Evolutionary conservation across 2,113 vertebrate genomes (phyloP).

Genomic region (Copsychus sechellarum): DNA sequence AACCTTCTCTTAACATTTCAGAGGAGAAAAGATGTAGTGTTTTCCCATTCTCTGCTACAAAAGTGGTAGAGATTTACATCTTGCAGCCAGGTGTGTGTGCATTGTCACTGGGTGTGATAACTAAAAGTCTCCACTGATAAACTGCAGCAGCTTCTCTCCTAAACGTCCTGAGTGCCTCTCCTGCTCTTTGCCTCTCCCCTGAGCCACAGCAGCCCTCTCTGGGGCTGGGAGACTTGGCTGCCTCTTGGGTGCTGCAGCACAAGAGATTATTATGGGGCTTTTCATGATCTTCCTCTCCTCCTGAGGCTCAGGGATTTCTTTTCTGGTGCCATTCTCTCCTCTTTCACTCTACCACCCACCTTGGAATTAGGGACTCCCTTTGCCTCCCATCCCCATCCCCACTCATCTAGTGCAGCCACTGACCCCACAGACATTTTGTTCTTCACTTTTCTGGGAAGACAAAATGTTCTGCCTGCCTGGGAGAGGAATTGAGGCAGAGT

Average conservation of each 20-base stretch:
- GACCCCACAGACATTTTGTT: background rate
- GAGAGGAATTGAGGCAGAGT: background rate
- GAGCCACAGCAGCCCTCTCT: background rate
- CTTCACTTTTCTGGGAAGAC: background rate
- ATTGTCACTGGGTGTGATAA: background rate
- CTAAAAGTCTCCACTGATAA: background rate
- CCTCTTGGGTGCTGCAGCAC: background rate
- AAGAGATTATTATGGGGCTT: background rate
- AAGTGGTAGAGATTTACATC: background rate
- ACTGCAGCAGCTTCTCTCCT: background rate
- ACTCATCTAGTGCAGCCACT: background rate
- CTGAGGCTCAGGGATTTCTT: background rate
- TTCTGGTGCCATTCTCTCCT: background rate
- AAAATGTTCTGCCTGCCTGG: accelerated
- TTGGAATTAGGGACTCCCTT: background rate
- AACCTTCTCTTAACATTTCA: background rate
- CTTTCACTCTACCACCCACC: background rate
- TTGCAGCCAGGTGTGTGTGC: background rate
- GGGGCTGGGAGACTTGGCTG: background rate
- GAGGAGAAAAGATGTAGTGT: background rate
- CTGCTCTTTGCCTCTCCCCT: background rate
- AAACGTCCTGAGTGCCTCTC: background rate
- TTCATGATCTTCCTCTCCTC: background rate
- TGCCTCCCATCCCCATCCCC: background rate
- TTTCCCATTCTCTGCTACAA: background rate